These are phyloP conservation scores for Diabrotica virgifera DNA, from an alignment of 1,140 invertebrate species.

Conservation along the genomic window DNA sequence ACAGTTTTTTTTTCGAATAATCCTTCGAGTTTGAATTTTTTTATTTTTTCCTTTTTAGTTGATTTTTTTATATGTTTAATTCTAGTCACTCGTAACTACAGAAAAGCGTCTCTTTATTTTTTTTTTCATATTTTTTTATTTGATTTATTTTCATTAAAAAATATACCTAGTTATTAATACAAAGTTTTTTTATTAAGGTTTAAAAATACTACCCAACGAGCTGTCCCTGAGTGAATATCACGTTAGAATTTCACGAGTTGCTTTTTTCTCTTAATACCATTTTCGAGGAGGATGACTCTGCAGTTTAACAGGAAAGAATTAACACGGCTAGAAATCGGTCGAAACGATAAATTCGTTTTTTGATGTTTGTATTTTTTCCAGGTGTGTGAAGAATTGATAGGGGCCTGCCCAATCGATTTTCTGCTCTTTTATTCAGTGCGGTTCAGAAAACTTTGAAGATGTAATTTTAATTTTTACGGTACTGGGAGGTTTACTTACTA, in stretches of 20 bases:
- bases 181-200: too few relatives aligned
- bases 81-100: too few relatives aligned
- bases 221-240: background rate
- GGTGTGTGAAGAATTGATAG: background rate
- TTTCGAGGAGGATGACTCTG: background rate
- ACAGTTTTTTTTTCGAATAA: too few relatives aligned
- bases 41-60: too few relatives aligned
- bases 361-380: slow-evolving; percentile 3
- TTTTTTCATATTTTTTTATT: too few relatives aligned
- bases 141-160: too few relatives aligned
- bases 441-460: background rate
- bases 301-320: background rate
- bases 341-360: slow-evolving; percentile 1
- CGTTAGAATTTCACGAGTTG: background rate
- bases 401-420: background rate
- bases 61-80: too few relatives aligned
- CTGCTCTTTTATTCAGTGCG: slow-evolving; percentile 2
- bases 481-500: background rate
- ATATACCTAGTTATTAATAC: too few relatives aligned
- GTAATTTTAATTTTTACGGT: background rate
- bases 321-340: slow-evolving; percentile 1
- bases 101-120: too few relatives aligned
- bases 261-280: background rate
- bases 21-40: too few relatives aligned
- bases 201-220: background rate